Base-by-base conservation (phyloP, 2,888 invertebrate species). In the Notocelia uddmanniana region DNA sequence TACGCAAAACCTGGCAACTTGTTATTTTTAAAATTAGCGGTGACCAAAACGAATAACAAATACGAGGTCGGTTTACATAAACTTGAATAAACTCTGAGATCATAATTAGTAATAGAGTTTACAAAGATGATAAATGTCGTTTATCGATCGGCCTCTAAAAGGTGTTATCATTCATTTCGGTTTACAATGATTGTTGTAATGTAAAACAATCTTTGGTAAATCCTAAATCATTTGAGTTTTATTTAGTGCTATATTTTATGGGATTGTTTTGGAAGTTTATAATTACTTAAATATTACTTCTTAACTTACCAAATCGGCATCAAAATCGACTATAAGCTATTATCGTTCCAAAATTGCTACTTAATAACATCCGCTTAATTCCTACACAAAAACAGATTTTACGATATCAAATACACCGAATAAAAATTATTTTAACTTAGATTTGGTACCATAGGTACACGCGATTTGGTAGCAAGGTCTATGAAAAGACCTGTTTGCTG, bases 401-500 rank as follows among this genome's bases (percentile, higher is more conserved):
- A n/a, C n/a, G n/a, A n/a, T n/a, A n/a, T n/a, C n/a, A n/a, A n/a
- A n/a, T n/a, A n/a, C n/a, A n/a, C n/a, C 31, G 31, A 31, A 31
- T 6, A 31, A 0, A 2, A 31, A 31, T 2, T 6, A 31, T 5
- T 31, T 31, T 31, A n/a, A n/a, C n/a, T n/a, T n/a, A n/a, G n/a
- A n/a, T n/a, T n/a, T n/a, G n/a, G n/a, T n/a, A n/a, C n/a, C n/a
- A n/a, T n/a, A n/a, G n/a, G n/a, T n/a, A n/a, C n/a, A n/a, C n/a
- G n/a, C 15, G 26, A 54, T 54, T 15, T 26, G 26, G 23, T 54
- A 13, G 48, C 2, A 31, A 48, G 31, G 48, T 58, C 9, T 50
- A 60, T 54, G 15, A 69, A 69, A 66, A 55, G 15, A 60, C 41
- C 54, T 60, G 19, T 62, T 62, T 62, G 18, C 54, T 45, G 31